phyloP scores from a whole-genome alignment of 2,113 vertebrate species.

The Gavialis gangeticus region DNA sequence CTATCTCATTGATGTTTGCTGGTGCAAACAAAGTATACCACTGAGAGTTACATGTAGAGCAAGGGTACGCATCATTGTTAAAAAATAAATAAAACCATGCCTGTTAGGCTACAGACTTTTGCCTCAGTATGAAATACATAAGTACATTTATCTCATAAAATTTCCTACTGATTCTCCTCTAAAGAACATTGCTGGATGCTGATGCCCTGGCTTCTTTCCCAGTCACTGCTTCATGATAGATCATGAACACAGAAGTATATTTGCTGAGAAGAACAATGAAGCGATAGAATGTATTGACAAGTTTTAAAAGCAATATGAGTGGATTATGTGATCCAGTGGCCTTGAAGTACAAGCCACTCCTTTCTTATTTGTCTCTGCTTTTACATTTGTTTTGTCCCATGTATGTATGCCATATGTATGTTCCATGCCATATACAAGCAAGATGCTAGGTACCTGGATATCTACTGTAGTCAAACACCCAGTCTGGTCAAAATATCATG shows the following conservation, averaged over 20 bases:
- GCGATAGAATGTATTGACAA: neutral
- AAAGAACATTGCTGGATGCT: neutral
- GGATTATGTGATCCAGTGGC: neutral
- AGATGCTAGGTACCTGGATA: no score
- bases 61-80: neutral
- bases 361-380: no score
- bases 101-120: neutral
- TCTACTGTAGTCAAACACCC: no score
- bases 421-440: no score
- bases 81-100: neutral
- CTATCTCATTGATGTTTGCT: neutral
- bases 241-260: neutral
- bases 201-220: conserved; percentile 25
- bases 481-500: no score
- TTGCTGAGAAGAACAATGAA: neutral
- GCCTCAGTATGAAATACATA: neutral
- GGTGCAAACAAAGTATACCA: neutral
- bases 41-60: neutral
- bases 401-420: no score
- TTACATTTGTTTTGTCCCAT: no score
- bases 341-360: no score
- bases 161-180: neutral
- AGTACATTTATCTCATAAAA: neutral
- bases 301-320: neutral
- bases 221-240: neutral